phyloP scores from a whole-genome alignment of 2,888 invertebrate genomes.

The Cryptocheilus praepositus region DNA sequence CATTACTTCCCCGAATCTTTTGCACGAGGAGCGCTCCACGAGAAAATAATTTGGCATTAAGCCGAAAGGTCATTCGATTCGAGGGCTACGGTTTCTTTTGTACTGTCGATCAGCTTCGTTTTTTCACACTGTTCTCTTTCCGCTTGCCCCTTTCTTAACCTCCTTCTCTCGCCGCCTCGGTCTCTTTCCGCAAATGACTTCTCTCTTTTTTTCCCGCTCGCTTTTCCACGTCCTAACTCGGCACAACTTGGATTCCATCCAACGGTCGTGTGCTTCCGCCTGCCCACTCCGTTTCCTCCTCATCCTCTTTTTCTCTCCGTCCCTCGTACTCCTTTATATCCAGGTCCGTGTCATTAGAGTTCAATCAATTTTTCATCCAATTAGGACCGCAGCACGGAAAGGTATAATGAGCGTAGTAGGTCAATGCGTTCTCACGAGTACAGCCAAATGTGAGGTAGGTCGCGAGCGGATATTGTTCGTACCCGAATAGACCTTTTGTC shows the following conservation, averaged over 20 bases:
- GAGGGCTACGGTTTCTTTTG: conserved; percentile 44
- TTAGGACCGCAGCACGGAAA: conserved; percentile 36
- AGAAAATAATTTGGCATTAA: conserved; percentile 61
- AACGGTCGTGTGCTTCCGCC: conserved; percentile 20
- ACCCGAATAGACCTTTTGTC: conserved; percentile 7
- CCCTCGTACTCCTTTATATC: conserved; percentile 11
- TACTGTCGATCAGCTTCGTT: conserved; percentile 52
- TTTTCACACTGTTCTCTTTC: conserved; percentile 36
- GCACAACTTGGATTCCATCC: conserved; percentile 44
- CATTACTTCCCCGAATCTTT: conserved; percentile 18
- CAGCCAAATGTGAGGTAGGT: conserved; percentile 24
- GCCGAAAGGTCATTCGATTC: conserved; percentile 52
- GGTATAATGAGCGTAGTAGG: conserved; percentile 39
- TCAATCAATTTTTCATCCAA: conserved; percentile 55
- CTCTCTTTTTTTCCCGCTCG: conserved; percentile 15
- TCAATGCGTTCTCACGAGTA: conserved; percentile 40
- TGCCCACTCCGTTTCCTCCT: conserved; percentile 10
- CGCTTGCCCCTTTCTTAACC: conserved; percentile 13
- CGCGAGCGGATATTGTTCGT: conserved; percentile 17
- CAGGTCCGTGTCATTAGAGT: conserved; percentile 36
- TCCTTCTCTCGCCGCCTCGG: conserved; percentile 12
- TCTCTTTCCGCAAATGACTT: conserved; percentile 1
- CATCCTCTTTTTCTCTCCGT: neutral
- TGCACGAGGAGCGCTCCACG: conserved; percentile 29
- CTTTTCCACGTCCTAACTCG: conserved; percentile 16